A percentile compares a stretch with the other conserved stretches of the same genome.
Evolutionary conservation across 2,797 vertebrate genomes (phyloP).

Genomic region (Lycodopsis pacificus): DNA sequence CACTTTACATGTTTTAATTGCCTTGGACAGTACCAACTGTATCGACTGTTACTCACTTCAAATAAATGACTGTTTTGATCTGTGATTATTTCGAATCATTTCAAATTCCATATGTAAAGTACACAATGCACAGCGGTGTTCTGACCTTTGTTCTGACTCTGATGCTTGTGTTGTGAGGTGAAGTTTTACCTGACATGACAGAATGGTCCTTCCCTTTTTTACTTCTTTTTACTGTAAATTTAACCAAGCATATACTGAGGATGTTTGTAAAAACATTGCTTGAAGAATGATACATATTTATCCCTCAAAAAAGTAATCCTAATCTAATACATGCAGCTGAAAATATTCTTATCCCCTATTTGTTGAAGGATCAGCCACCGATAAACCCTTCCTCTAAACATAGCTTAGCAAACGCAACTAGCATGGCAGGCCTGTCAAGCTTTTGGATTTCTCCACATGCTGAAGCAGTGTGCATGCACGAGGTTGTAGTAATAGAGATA

Average conservation of each 20-base stretch:
- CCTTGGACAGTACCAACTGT: constrained; percentile 15
- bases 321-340: neutral
- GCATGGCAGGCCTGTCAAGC: neutral
- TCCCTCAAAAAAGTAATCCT: neutral
- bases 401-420: neutral
- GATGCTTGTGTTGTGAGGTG: constrained; percentile 51
- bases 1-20: constrained; percentile 6
- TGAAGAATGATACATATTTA: neutral
- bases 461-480: no score
- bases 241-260: neutral
- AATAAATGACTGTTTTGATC: constrained; percentile 38
- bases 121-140: constrained; percentile 20
- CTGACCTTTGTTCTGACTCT: constrained; percentile 21
- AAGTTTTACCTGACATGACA: constrained; percentile 51
- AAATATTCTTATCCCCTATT: neutral
- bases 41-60: constrained; percentile 19
- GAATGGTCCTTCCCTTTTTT: neutral
- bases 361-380: neutral
- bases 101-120: constrained; percentile 38
- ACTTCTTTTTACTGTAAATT: neutral
- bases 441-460: neutral
- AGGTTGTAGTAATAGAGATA: no score
- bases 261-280: neutral
- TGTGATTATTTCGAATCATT: constrained; percentile 46
- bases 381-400: neutral